Evolutionary conservation across 2,797 vertebrate species (phyloP), one percentile per base, ranked within the genome.

Genomic region (Vultur gryphus): DNA sequence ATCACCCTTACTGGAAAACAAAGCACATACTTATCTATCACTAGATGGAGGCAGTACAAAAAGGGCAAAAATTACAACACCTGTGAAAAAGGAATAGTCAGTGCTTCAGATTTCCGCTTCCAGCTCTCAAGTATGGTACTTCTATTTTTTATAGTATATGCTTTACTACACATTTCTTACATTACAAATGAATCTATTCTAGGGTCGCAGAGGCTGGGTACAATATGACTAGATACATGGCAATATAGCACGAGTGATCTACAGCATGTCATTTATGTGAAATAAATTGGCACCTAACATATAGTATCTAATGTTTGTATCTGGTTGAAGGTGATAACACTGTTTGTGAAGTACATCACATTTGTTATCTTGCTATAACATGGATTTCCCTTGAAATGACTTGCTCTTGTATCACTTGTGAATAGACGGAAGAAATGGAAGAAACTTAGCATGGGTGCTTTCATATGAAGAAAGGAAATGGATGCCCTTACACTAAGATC

Each of bases 231-330:
- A 72, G 83, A 64, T 79, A 87, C 37, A 58, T 12, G 49, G 77
- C 66, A 84, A 35, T 87, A 77, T 16, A 88, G 48, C n/a, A 84
- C 55, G 41, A 94, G 52, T 81, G 82, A 95, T 89, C 89, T 90
- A 90, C 77, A 95, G 86, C 62, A 48, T 37, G 66, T 55, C 66
- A 94, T 92, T 89, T 79, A 39, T 87, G 88, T 58, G 88, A 90
- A 94, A 95, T 33, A 95, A 94, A 94, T 77, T 84, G 93, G 86
- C 88, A 92, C 58, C 90, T 94, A 79, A 94, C 80, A 84, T 76
- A 31, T 33, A 69, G 80, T 54, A 96, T 92, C 90, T 79, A 16
- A 16, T 72, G 48, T 90, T 94, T 96, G 91, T 79, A 90, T 95
- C 58, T 92, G 83, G 58, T 39, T 90, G 86, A 87, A 95, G 66